phyloP scores from a whole-genome alignment of 2,797 vertebrate species.

The Lithobates sylvaticus region DNA sequence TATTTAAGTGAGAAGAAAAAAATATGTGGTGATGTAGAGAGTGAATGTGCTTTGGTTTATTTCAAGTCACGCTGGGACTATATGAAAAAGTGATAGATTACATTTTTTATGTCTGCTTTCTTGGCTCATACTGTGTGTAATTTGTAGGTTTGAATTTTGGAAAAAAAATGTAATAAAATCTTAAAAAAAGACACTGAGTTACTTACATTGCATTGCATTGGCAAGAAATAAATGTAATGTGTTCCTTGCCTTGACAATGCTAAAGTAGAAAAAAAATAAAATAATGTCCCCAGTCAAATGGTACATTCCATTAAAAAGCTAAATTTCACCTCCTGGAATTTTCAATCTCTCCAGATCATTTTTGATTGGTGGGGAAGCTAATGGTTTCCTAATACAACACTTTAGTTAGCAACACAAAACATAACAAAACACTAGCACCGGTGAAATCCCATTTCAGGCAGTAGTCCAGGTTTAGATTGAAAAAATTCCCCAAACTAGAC shows the following conservation, averaged over 20 bases:
- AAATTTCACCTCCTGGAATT: constrained; percentile 42
- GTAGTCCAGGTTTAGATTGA: constrained; percentile 10
- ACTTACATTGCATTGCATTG: constrained; percentile 50
- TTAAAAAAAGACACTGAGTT: constrained; percentile 47
- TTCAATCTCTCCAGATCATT: constrained; percentile 12
- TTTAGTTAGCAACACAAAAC: constrained; percentile 57
- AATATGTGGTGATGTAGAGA: constrained; percentile 62
- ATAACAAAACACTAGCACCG: constrained; percentile 39
- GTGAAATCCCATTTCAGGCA: constrained; percentile 39
- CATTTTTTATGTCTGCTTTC: constrained; percentile 34
- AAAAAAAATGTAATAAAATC: constrained; percentile 52
- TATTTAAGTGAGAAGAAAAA: constrained; percentile 65
- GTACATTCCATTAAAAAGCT: constrained; percentile 34
- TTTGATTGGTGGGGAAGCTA: constrained; percentile 39
- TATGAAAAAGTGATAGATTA: constrained; percentile 53
- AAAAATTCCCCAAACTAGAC: constrained; percentile 22
- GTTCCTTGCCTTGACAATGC: constrained; percentile 36
- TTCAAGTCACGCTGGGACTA: constrained; percentile 62
- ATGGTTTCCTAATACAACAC: constrained; percentile 50
- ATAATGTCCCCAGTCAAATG: constrained; percentile 47
- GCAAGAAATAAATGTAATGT: constrained; percentile 49
- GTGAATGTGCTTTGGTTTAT: constrained; percentile 59
- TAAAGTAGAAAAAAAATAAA: constrained; percentile 46
- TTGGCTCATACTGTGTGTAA: constrained; percentile 46
- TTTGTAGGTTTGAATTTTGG: constrained; percentile 53